phyloP scores from a whole-genome alignment of 2,113 vertebrate species.

The Megalops atlanticus region DNA sequence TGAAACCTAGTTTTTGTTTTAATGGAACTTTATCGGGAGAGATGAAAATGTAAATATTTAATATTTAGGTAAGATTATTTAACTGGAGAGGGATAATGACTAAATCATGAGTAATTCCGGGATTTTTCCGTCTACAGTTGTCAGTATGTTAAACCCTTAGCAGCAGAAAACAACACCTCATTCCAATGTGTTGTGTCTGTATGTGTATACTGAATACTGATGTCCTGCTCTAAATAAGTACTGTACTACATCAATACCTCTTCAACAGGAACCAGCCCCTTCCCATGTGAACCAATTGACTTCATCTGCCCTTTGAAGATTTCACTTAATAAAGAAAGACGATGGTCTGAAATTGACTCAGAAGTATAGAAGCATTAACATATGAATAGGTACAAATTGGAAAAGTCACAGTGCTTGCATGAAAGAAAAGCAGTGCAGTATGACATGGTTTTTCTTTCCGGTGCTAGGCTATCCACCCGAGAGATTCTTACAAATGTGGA shows the following conservation, averaged over 20 bases:
- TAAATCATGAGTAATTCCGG: slow-evolving; percentile 67
- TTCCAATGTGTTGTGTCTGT: slow-evolving; percentile 54
- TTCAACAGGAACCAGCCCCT: slow-evolving; percentile 51
- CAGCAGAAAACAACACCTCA: slow-evolving; percentile 58
- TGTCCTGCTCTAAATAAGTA: slow-evolving; percentile 68
- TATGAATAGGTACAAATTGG: background rate
- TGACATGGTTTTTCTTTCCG: slow-evolving; percentile 1
- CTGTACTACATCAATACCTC: slow-evolving; percentile 66
- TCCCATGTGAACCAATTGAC: slow-evolving; percentile 21
- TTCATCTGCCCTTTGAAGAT: background rate
- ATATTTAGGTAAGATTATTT: slow-evolving; percentile 85
- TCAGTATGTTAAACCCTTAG: slow-evolving; percentile 58
- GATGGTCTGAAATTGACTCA: background rate
- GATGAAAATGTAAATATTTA: slow-evolving; percentile 79
- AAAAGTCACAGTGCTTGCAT: background rate
- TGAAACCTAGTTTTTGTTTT: slow-evolving; percentile 77
- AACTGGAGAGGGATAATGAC: slow-evolving; percentile 73
- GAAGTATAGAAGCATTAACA: slow-evolving; percentile 3
- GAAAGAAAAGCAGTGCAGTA: background rate
- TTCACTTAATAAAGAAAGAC: background rate
- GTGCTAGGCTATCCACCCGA: background rate
- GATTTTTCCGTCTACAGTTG: slow-evolving; percentile 55
- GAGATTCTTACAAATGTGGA: background rate
- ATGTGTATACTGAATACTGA: slow-evolving; percentile 68
- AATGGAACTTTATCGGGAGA: slow-evolving; percentile 87